phyloP scores from a whole-genome alignment of 2,888 invertebrate genomes.

The Lumbricus terrestris region DNA sequence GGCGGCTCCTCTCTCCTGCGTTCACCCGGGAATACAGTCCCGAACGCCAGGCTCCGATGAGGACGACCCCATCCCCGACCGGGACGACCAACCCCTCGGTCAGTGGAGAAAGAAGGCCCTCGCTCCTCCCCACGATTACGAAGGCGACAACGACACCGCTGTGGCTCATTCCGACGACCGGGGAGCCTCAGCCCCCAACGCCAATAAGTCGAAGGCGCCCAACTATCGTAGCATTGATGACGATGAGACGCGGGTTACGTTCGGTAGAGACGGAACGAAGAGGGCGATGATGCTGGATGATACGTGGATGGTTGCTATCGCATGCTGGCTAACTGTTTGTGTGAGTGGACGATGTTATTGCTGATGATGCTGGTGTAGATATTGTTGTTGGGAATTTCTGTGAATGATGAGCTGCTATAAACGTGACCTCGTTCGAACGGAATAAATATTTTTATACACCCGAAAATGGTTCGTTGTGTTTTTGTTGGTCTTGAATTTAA shows the following conservation, averaged over 20 bases:
- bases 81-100: background rate
- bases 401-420: no score
- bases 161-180: background rate
- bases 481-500: background rate
- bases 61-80: no score
- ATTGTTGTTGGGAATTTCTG: no score
- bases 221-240: constrained; percentile 4
- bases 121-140: background rate
- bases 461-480: no score
- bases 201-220: background rate
- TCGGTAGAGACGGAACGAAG: background rate
- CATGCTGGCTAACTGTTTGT: background rate
- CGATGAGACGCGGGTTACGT: background rate
- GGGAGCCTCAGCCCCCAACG: background rate
- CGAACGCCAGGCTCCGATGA: no score
- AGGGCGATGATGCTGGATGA: background rate
- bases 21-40: background rate
- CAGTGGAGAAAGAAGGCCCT: background rate
- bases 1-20: background rate
- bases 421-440: background rate
- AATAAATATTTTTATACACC: background rate
- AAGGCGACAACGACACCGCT: background rate
- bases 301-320: background rate
- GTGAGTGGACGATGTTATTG: background rate
- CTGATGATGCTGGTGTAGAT: no score